A percentile compares a stretch with the other conserved stretches of the same genome.
Evolutionary conservation across 2,797 vertebrate genomes (phyloP).

Genomic region (Pseudomugil tenellus): DNA sequence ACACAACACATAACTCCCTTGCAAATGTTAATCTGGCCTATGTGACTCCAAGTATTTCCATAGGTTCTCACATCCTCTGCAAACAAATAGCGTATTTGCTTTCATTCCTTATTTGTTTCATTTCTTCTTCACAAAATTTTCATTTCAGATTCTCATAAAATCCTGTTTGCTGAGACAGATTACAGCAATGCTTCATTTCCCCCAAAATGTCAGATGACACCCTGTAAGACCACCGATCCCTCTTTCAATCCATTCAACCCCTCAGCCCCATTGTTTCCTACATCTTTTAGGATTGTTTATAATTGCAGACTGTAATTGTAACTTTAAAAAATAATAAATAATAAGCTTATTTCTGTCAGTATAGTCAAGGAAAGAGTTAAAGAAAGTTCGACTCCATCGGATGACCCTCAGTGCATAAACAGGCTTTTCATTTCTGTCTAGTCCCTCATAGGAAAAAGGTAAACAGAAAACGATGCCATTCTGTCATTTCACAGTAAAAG

Average conservation of each 20-base stretch:
- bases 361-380: slow-evolving; percentile 24
- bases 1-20: slow-evolving; percentile 27
- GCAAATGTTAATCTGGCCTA: slow-evolving; percentile 8
- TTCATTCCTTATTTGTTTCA: slow-evolving; percentile 33
- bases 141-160: slow-evolving; percentile 50
- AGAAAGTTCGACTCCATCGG: slow-evolving; percentile 3
- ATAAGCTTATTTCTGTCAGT: slow-evolving; percentile 13
- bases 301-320: slow-evolving; percentile 46
- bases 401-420: slow-evolving; percentile 14
- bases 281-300: slow-evolving; percentile 47
- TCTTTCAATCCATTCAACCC: slow-evolving; percentile 47
- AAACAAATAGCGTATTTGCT: slow-evolving; percentile 52
- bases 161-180: slow-evolving; percentile 56
- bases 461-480: slow-evolving; percentile 12
- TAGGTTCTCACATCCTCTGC: slow-evolving; percentile 19
- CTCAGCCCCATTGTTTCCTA: slow-evolving; percentile 22
- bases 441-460: slow-evolving; percentile 15
- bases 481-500: slow-evolving; percentile 9
- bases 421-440: slow-evolving; percentile 11
- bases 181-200: slow-evolving; percentile 42
- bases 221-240: slow-evolving; percentile 50
- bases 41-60: slow-evolving; percentile 17
- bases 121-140: slow-evolving; percentile 24
- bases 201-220: slow-evolving; percentile 63
- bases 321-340: slow-evolving; percentile 27